A percentile compares a stretch with the other conserved stretches of the same genome.
These are phyloP conservation scores for Cryptus armator DNA, from an alignment of 2,888 invertebrate species.

Conservation along the genomic window DNA sequence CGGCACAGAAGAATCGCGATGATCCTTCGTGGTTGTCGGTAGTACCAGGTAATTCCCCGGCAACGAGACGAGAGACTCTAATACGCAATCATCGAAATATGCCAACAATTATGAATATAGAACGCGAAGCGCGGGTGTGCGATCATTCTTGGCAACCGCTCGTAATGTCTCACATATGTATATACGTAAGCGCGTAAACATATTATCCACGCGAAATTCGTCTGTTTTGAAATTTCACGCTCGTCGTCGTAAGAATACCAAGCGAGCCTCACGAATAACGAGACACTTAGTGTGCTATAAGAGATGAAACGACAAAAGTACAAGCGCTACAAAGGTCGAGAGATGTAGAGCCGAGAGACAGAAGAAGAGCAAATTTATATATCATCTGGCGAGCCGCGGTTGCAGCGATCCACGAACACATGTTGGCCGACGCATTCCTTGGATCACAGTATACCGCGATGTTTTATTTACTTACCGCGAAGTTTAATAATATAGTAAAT, in stretches of 20 bases:
- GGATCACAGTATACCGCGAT: not conserved
- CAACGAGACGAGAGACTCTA: constrained; percentile 44
- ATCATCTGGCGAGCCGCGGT: constrained; percentile 23
- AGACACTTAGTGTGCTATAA: not conserved
- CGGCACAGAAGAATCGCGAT: constrained; percentile 1
- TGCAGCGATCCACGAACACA: not conserved
- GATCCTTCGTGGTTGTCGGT: constrained; percentile 30
- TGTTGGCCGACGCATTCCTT: not conserved
- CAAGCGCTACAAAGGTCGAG: constrained; percentile 25
- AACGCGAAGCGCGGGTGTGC: constrained; percentile 41
- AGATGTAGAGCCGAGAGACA: constrained; percentile 2
- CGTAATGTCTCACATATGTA: constrained; percentile 40
- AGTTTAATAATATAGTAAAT: constrained; percentile 6
- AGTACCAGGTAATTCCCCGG: constrained; percentile 52
- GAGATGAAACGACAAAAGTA: constrained; percentile 29
- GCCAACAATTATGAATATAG: constrained; percentile 32
- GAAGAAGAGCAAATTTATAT: not conserved
- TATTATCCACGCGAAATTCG: not conserved
- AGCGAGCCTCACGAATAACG: not conserved
- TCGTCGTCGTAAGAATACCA: constrained; percentile 24
- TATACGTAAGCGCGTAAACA: not conserved
- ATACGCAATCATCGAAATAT: constrained; percentile 41
- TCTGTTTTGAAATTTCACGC: constrained; percentile 49
- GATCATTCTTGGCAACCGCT: constrained; percentile 58
- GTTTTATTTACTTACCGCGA: not conserved